Percentiles rank a stretch among this genome's conserved stretches.
phyloP scores from a whole-genome alignment of 2,888 invertebrate genomes.

The Lasioglossum figueresi region DNA sequence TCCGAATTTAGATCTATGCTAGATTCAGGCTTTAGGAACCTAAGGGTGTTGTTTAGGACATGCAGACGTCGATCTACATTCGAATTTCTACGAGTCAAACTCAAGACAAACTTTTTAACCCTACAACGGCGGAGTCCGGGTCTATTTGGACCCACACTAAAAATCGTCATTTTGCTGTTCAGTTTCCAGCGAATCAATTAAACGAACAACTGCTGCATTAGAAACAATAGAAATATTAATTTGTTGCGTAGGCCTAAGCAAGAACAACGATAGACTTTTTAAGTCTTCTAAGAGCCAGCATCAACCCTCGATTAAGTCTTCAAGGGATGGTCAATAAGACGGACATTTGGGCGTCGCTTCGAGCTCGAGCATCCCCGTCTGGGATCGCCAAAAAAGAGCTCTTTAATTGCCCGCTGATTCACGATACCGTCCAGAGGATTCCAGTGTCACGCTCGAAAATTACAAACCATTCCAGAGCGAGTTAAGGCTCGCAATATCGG shows the following conservation, averaged over 20 bases:
- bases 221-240: not conserved
- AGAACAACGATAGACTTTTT: not conserved
- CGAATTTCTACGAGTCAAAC: not conserved
- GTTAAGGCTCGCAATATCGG: constrained; percentile 17
- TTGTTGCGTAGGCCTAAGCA: not conserved
- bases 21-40: not conserved
- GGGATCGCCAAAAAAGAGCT: not conserved
- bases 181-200: not conserved
- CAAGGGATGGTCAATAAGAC: not conserved
- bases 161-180: not conserved
- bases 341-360: not conserved
- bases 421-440: not conserved
- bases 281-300: not conserved
- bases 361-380: not conserved
- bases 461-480: constrained; percentile 1
- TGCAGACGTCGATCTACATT: not conserved
- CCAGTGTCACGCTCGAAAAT: constrained; percentile 8
- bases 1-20: not conserved
- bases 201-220: not conserved
- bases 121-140: not conserved
- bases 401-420: constrained; percentile 1
- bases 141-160: not conserved
- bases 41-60: not conserved
- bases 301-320: not conserved
- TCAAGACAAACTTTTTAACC: too few relatives aligned